phyloP scores from a whole-genome alignment of 2,888 invertebrate species.

The Andrena hattorfiana region DNA sequence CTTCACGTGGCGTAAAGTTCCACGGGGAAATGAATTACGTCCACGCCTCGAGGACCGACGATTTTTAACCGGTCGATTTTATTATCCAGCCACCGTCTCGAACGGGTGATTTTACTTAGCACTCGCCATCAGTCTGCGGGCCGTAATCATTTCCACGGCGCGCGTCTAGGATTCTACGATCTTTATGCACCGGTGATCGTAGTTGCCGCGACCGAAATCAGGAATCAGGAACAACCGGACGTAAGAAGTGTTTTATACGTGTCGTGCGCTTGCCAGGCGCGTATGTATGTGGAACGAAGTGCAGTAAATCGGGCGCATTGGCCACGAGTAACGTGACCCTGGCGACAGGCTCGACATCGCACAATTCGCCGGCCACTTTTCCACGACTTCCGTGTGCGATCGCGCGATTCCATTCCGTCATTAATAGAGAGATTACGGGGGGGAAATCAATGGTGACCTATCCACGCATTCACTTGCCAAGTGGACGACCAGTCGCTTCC shows the following conservation, averaged over 20 bases:
- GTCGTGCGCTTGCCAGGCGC: constrained; percentile 66
- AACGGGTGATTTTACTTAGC: constrained; percentile 49
- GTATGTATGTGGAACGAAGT: constrained; percentile 67
- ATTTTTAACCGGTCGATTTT: constrained; percentile 41
- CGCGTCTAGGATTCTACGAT: constrained; percentile 52
- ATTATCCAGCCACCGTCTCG: constrained; percentile 32
- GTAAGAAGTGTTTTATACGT: constrained; percentile 60
- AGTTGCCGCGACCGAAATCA: constrained; percentile 63
- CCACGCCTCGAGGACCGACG: neutral
- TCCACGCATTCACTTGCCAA: neutral
- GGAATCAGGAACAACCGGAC: constrained; percentile 69
- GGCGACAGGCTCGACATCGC: constrained; percentile 39
- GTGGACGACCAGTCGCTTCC: neutral
- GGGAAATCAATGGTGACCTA: neutral
- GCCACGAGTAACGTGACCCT: constrained; percentile 54
- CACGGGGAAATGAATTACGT: neutral
- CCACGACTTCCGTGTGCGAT: constrained; percentile 6
- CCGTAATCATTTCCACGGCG: constrained; percentile 43
- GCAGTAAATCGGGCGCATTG: constrained; percentile 68
- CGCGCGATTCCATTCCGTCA: neutral
- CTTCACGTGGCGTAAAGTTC: neutral
- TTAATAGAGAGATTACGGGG: constrained; percentile 8
- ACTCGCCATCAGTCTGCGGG: constrained; percentile 34
- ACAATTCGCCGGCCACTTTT: constrained; percentile 35
- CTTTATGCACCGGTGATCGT: constrained; percentile 60